phyloP scores from a whole-genome alignment of 1,140 invertebrate genomes.

The Drosophila hydei region DNA sequence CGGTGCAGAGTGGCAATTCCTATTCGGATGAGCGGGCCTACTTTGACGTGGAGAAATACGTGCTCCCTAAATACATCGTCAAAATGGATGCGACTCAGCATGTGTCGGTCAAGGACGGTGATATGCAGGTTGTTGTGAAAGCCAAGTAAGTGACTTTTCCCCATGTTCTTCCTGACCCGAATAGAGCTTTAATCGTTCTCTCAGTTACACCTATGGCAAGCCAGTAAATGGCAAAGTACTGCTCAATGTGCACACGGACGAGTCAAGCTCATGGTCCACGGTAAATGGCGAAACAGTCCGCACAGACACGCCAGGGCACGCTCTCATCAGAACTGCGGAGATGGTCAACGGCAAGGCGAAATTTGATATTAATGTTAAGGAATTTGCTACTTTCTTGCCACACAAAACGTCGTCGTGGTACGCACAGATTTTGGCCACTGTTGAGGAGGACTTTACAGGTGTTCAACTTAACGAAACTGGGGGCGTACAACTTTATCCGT shows the following conservation, averaged over 20 bases:
- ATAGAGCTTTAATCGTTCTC: too few species aligned
- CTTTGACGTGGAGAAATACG: constrained; percentile 90
- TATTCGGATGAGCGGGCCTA: constrained; percentile 52
- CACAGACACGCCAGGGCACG: too few species aligned
- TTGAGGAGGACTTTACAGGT: constrained; percentile 91
- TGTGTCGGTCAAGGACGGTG: constrained; percentile 91
- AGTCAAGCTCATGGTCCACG: too few species aligned
- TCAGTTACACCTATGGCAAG: background rate
- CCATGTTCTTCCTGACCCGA: too few species aligned
- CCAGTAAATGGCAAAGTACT: too few species aligned
- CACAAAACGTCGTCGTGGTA: constrained; percentile 80
- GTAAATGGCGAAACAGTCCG: too few species aligned
- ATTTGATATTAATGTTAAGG: constrained; percentile 88
- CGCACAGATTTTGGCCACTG: constrained; percentile 88
- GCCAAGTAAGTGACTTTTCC: constrained; percentile 89
- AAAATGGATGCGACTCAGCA: constrained; percentile 92
- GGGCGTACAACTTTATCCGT: constrained; percentile 90
- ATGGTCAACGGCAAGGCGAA: constrained; percentile 89
- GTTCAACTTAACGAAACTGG: constrained; percentile 91
- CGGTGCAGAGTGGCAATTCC: constrained; percentile 50
- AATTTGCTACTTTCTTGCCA: constrained; percentile 85
- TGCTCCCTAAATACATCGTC: constrained; percentile 96
- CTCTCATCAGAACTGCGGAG: constrained; percentile 87
- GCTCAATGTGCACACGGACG: too few species aligned
- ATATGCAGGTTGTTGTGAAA: constrained; percentile 90